Evolutionary conservation across 2,113 vertebrate genomes (phyloP), one percentile per base, ranked within the genome.

Genomic region (Procavia capensis): DNA sequence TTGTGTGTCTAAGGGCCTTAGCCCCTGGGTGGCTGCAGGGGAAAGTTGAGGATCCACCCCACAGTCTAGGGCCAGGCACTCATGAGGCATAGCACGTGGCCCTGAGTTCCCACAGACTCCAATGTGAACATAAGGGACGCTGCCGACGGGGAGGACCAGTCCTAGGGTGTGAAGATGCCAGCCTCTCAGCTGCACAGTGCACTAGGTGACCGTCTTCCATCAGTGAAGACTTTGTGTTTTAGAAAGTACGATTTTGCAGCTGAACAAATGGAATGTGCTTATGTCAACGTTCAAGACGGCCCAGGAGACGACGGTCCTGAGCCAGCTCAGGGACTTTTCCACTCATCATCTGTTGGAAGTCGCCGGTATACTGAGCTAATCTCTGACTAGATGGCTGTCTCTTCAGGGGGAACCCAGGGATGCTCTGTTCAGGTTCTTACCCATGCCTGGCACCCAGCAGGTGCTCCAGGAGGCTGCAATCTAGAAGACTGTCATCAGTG

Each of bases 1-100:
- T 0, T 20, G 74, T 0, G 1, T 2, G 19, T 3, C 34, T 70
- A 11, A 2, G 4, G 10, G 27, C 22, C 25, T 31, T 3, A 1
- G 2, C n/a, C 31, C 39, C 76, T 11, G 4, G 3, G 43, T 36
- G n/a, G 20, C 36, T 6, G 5, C 57, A 3, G 4, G 5, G 11
- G 19, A 68, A 13, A 20, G 11, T n/a, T 68, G 6, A 9, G 24
- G 78, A 17, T 31, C 11, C 54, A 2, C 47, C 34, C 14, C 10
- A 9, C 3, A 8, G 25, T 61, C 4, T 9, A 4, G 0, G 39
- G 86, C 34, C 2, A 43, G 31, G 50, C 3, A 1, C 85, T 61
- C 34, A 0, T 19, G 5, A 24, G 16, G 7, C 68, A 59, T 4
- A 4, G 31, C 31, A 54, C 27, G 27, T 76, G 27, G 20, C 2